A percentile compares a stretch with the other conserved stretches of the same genome.
These are phyloP conservation scores for Synanthedon vespiformis DNA, from an alignment of 2,888 invertebrate species.

Conservation along the genomic window DNA sequence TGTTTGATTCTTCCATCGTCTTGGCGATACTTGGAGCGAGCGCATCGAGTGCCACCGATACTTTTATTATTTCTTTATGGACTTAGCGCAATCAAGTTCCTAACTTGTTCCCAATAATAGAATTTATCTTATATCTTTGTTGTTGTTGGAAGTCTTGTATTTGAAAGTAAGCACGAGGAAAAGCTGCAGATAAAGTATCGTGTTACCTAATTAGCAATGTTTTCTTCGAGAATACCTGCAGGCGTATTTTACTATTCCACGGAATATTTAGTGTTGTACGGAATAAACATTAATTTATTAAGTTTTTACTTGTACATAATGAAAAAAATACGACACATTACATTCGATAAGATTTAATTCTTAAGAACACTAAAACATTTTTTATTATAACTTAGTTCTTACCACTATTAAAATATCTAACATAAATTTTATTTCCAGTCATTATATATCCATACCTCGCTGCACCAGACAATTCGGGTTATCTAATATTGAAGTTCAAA, in stretches of 20 bases:
- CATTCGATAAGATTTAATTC: too few relatives aligned
- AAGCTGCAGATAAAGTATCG: background rate
- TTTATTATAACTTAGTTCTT: too few relatives aligned
- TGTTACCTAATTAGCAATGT: background rate
- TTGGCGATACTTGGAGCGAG: conserved; percentile 27
- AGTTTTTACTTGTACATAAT: too few relatives aligned
- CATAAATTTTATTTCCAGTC: too few relatives aligned
- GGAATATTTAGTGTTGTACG: too few relatives aligned
- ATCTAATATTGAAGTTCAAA: conserved; percentile 52
- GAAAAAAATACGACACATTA: too few relatives aligned
- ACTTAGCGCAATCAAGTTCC: conserved; percentile 34
- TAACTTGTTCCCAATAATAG: conserved; percentile 24
- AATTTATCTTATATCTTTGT: conserved; percentile 20
- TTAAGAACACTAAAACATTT: too few relatives aligned
- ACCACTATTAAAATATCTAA: too few relatives aligned
- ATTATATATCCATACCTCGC: conserved; percentile 40
- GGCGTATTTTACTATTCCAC: background rate
- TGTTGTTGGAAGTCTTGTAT: conserved; percentile 1
- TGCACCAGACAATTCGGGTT: conserved; percentile 46
- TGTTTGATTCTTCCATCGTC: conserved; percentile 48
- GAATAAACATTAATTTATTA: too few relatives aligned
- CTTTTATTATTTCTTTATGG: conserved; percentile 43
- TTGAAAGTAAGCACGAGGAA: background rate
- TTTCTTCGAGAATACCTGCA: background rate
- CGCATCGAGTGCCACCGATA: conserved; percentile 20